These are phyloP conservation scores for Natrix natrix DNA, from an alignment of 2,797 vertebrate species.

Conservation along the genomic window DNA sequence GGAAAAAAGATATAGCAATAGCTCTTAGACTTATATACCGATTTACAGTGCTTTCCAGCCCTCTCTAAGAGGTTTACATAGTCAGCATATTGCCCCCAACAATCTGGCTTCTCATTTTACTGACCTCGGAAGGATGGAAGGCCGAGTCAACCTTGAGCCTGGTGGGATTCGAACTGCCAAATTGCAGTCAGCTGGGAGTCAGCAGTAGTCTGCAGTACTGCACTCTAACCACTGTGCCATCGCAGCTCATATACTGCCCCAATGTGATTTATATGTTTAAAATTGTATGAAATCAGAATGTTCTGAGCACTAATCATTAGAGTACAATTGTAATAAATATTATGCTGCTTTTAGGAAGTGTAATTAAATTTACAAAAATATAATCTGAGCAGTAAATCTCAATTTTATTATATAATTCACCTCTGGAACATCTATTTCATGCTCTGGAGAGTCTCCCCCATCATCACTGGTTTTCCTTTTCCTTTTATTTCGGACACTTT, in stretches of 20 bases:
- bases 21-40: too few species aligned
- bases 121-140: too few species aligned
- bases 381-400: not conserved
- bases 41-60: too few species aligned
- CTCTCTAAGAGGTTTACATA: too few species aligned
- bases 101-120: too few species aligned
- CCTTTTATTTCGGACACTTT: constrained; percentile 96
- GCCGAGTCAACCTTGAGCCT: too few species aligned
- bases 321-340: not conserved
- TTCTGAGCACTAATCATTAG: not conserved
- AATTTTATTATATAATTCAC: constrained; percentile 64
- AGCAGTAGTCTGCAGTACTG: too few species aligned
- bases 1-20: not conserved
- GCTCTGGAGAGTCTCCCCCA: constrained; percentile 96
- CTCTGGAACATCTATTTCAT: constrained; percentile 94
- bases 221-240: too few species aligned
- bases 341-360: not conserved
- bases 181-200: too few species aligned
- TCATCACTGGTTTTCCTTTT: constrained; percentile 98
- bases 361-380: not conserved
- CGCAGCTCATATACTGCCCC: not conserved
- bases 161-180: too few species aligned
- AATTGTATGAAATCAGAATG: not conserved
- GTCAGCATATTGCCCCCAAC: too few species aligned
- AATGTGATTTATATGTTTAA: not conserved